Conservation (phyloP, 2,113 vertebrate genomes). For the Tyrannus savana region DNA sequence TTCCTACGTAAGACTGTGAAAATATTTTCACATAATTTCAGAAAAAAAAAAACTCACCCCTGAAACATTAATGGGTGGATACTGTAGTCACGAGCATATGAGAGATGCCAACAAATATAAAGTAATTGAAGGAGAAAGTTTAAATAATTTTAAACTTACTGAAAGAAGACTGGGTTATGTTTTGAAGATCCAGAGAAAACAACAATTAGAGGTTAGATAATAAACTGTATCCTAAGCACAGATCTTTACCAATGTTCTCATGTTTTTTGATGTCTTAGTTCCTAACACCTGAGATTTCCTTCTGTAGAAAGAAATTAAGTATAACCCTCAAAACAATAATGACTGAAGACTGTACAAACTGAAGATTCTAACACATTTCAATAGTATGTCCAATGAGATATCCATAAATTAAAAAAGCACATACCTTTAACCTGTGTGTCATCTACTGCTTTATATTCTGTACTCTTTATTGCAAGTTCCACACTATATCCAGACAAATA, state of each 20-base stretch:
- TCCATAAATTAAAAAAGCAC: not conserved
- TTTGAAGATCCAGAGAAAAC: not conserved
- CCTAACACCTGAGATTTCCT: not conserved
- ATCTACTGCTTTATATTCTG: conserved; percentile 96
- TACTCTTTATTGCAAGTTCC: conserved; percentile 96
- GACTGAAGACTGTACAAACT: not conserved
- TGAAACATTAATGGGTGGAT: not conserved
- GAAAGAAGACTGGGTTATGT: not conserved
- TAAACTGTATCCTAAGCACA: not conserved
- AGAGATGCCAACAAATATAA: not conserved
- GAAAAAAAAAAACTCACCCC: not conserved
- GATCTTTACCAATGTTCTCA: not conserved
- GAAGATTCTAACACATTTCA: not conserved
- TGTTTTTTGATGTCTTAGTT: not conserved
- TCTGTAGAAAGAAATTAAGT: not conserved
- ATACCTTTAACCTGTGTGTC: conserved; percentile 90
- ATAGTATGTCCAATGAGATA: not conserved
- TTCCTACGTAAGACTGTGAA: not conserved
- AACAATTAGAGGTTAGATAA: not conserved
- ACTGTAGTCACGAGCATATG: not conserved
- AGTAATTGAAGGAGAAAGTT: not conserved
- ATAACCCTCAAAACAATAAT: not conserved
- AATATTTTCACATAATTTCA: not conserved
- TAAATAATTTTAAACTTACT: not conserved
- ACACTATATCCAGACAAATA: conserved; percentile 95